These are phyloP conservation scores for Sphaerodactylus townsendi DNA, from an alignment of 2,113 vertebrate genomes.

Conservation along the genomic window DNA sequence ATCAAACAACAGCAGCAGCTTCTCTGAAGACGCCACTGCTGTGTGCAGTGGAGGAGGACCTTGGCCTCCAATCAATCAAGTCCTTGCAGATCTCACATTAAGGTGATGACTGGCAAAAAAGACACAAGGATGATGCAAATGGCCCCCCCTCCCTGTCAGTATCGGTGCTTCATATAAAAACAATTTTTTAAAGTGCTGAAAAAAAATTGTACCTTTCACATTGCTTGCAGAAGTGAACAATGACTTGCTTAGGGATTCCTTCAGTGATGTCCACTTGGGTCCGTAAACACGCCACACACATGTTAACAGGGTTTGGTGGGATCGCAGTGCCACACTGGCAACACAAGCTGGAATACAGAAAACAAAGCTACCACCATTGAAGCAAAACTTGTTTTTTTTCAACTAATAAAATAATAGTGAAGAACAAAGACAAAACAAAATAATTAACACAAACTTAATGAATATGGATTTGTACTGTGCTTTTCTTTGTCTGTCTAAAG, in stretches of 20 bases:
- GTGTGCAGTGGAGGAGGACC: not conserved
- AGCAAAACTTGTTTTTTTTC: not conserved
- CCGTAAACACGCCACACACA: conserved; percentile 94
- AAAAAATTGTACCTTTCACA: conserved; percentile 86
- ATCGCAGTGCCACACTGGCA: conserved; percentile 92
- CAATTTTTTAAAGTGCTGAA: not conserved
- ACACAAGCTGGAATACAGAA: conserved; percentile 81
- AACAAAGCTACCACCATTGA: conserved; percentile 22
- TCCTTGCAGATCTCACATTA: not conserved
- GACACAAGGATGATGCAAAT: not conserved
- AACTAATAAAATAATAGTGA: not conserved
- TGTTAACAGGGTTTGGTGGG: conserved; percentile 94
- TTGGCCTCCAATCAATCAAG: not conserved
- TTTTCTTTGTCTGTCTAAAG: too few species aligned
- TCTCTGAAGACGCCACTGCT: too few species aligned
- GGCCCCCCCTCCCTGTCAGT: too few species aligned
- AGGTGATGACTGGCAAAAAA: not conserved
- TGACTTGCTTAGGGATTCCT: conserved; percentile 96
- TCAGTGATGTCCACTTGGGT: conserved; percentile 96
- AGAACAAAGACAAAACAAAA: not conserved
- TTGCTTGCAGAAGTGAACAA: conserved; percentile 93
- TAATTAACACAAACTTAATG: too few species aligned
- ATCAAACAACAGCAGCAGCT: too few species aligned
- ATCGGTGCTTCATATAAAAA: not conserved
- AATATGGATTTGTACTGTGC: not conserved